Percentiles rank a stretch among this genome's conserved stretches.
phyloP scores from a whole-genome alignment of 1,140 invertebrate species.

The Teleogryllus occipitalis region DNA sequence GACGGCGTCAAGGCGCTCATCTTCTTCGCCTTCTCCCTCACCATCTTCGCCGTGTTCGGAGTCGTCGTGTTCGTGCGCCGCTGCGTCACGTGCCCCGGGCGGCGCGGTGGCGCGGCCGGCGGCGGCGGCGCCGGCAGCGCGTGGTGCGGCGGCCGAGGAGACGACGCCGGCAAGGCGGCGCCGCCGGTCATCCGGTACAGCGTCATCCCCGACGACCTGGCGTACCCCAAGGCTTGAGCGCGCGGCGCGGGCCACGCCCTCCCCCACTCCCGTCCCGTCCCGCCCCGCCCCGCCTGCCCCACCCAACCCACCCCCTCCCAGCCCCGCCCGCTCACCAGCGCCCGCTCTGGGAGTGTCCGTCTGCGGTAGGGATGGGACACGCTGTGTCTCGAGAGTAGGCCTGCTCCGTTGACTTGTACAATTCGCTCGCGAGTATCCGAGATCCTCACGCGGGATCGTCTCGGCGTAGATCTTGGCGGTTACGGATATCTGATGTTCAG shows the following conservation, averaged over 20 bases:
- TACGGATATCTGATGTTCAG: no score
- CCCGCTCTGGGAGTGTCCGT: background rate
- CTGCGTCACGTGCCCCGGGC: conserved; percentile 31
- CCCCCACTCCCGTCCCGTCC: conserved; percentile 27
- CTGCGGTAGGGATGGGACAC: no score
- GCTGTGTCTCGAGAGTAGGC: no score
- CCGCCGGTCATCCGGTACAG: conserved; percentile 27
- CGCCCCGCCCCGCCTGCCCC: conserved; percentile 28
- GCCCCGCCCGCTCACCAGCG: conserved; percentile 29
- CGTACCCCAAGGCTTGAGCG: conserved; percentile 14
- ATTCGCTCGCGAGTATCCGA: no score
- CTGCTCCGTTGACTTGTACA: no score
- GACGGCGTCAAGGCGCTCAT: conserved; percentile 19
- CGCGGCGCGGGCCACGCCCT: conserved; percentile 25
- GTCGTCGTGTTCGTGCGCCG: conserved; percentile 30
- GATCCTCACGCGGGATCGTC: no score
- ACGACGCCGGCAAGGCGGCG: conserved; percentile 26
- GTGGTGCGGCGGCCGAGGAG: conserved; percentile 16
- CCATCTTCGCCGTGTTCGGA: conserved; percentile 30
- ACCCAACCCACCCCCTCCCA: conserved; percentile 38
- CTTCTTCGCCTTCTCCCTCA: conserved; percentile 31
- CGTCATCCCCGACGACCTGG: conserved; percentile 29
- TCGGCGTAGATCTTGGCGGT: no score
- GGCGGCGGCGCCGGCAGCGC: conserved; percentile 21
- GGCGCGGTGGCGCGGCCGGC: conserved; percentile 19